Base-by-base conservation (phyloP, 2,113 vertebrate species). In the Prunella himalayana region DNA sequence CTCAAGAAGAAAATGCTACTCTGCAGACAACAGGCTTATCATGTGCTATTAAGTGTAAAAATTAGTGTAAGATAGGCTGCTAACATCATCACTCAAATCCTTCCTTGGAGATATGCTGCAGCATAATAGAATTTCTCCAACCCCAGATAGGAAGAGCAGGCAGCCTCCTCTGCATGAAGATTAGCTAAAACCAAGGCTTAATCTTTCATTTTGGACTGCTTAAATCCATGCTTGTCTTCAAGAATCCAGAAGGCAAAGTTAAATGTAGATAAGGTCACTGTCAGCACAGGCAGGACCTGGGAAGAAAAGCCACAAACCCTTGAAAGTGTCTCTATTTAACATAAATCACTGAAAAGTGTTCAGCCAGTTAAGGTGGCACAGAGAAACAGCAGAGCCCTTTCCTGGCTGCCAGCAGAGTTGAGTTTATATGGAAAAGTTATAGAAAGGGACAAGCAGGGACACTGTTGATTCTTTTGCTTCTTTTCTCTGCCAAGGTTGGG, bases 81-180 rank as follows among this genome's bases (percentile, higher is more conserved):
- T 91, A 97, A 84, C 80, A 95, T 78, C 60, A 91, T 75, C 69
- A 64, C 49, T 91, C 64, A 94, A 94, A 91, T 84, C 69, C 49
- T 37, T 78, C 80, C 72, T 82, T 9, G 2, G 37, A 95, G 77
- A 69, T 49, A 78, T 1, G 22, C 64, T 92, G 64, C 20, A 60
- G 49, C 33, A 28, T 39, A 91, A 86, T 15, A 78, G 81, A 84
- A 76, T 89, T 86, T 86, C 89, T 82, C 89, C 68, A 61, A 59
- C 15, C 12, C 39, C 53, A 88, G 60, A 79, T 4, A 91, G 56
- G 68, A 81, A 92, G 53, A 91, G 77, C 76, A 88, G 65, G 24
- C 77, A 90, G 85, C 17, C 42, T 60, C 54, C 75, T 83, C 15
- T 71, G 82, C 88, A 79, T 64, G 73, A 91, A 78, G 64, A 92